These are phyloP conservation scores for Eueides isabella DNA, from an alignment of 1,140 invertebrate species.

Conservation along the genomic window DNA sequence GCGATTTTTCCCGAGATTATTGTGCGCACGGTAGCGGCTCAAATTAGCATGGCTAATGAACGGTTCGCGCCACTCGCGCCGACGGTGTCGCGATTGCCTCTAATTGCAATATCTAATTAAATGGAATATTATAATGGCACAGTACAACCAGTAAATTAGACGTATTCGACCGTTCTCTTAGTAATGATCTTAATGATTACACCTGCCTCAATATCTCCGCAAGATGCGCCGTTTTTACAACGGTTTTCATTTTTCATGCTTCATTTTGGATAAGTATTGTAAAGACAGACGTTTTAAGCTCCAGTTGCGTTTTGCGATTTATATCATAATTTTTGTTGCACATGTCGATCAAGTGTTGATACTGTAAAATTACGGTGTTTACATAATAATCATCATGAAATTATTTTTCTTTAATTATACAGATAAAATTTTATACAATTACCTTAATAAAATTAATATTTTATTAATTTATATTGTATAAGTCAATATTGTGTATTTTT, in stretches of 20 bases:
- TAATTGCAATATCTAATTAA: conserved; percentile 74
- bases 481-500: not conserved
- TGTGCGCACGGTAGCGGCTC: conserved; percentile 52
- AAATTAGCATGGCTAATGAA: conserved; percentile 71
- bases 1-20: conserved; percentile 59
- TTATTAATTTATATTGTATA: not conserved
- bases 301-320: not conserved
- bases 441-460: too few species aligned
- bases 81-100: conserved; percentile 64
- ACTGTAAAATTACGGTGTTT: conserved; percentile 6
- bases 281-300: not conserved
- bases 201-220: not conserved
- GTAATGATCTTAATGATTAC: conserved; percentile 1
- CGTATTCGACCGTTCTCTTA: conserved; percentile 30
- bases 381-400: not conserved
- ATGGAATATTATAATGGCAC: conserved; percentile 64
- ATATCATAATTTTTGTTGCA: conserved; percentile 19
- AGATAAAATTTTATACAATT: not conserved
- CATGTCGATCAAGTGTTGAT: not conserved
- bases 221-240: not conserved
- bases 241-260: not conserved
- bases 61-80: conserved; percentile 60
- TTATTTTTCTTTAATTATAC: not conserved
- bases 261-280: not conserved
- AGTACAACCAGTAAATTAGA: conserved; percentile 37